phyloP scores from a whole-genome alignment of 2,113 vertebrate species.

The Pungitius pungitius region DNA sequence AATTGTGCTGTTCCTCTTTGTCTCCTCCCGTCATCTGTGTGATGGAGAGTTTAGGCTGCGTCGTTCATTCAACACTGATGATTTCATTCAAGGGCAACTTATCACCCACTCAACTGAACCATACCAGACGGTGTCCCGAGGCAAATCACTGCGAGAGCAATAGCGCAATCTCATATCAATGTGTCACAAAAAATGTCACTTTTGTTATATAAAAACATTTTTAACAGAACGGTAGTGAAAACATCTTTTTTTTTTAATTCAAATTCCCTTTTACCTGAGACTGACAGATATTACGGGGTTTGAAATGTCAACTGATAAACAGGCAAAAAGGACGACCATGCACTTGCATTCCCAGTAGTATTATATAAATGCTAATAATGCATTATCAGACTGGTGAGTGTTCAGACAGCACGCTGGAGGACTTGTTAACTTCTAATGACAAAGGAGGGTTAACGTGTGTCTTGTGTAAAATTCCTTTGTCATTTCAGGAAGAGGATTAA shows the following conservation, averaged over 20 bases:
- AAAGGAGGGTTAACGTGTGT: slow-evolving; percentile 5
- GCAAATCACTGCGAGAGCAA: slow-evolving; percentile 62
- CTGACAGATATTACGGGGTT: slow-evolving; percentile 8
- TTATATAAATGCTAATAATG: slow-evolving; percentile 19
- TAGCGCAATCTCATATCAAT: slow-evolving; percentile 44
- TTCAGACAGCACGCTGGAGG: not conserved
- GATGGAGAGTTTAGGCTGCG: slow-evolving; percentile 78
- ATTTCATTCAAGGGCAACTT: slow-evolving; percentile 80
- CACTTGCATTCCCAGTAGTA: not conserved
- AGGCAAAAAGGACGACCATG: not conserved
- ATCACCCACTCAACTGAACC: slow-evolving; percentile 79
- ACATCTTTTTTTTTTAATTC: slow-evolving; percentile 13
- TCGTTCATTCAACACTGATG: slow-evolving; percentile 80
- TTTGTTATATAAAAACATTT: slow-evolving; percentile 47
- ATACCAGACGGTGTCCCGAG: slow-evolving; percentile 63
- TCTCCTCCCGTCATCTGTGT: slow-evolving; percentile 79
- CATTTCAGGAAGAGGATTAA: slow-evolving; percentile 27
- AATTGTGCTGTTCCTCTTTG: slow-evolving; percentile 77
- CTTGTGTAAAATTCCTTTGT: slow-evolving; percentile 33
- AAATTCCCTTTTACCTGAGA: not conserved
- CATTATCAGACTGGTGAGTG: not conserved
- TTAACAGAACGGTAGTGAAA: slow-evolving; percentile 7
- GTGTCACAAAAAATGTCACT: slow-evolving; percentile 44
- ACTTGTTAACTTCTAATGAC: slow-evolving; percentile 11
- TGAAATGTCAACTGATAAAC: slow-evolving; percentile 4